Conservation (phyloP, 2,113 vertebrate species). For the Psittacula cyanocephala region DNA sequence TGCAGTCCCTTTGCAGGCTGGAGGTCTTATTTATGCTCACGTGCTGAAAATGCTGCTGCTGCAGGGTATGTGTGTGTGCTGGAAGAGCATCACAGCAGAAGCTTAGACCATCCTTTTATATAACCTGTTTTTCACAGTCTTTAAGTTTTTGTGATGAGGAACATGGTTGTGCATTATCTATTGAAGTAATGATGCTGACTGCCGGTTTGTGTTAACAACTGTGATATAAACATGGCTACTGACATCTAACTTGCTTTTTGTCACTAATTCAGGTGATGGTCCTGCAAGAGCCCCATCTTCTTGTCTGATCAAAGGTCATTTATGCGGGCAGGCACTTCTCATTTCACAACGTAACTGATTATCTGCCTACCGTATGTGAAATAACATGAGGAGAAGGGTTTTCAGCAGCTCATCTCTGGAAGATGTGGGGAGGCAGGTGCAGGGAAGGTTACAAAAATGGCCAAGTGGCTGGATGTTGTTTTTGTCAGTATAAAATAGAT, state of each 20-base stretch:
- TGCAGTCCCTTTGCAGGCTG: background rate
- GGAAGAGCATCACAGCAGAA: background rate
- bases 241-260: background rate
- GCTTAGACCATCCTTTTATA: background rate
- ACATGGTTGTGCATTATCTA: background rate
- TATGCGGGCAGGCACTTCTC: background rate
- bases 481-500: slow-evolving; percentile 41
- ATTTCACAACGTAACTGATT: background rate
- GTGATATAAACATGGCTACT: background rate
- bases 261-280: background rate
- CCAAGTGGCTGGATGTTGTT: background rate
- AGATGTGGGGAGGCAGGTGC: slow-evolving; percentile 29
- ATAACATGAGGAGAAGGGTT: background rate
- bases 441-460: background rate
- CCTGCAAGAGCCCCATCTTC: background rate
- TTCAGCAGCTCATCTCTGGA: slow-evolving; percentile 26
- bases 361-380: background rate
- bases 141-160: background rate
- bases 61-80: background rate
- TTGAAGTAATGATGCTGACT: background rate
- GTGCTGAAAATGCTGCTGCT: background rate
- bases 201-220: background rate
- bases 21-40: background rate
- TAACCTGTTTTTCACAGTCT: background rate
- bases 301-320: background rate